Conservation (phyloP, 64 coral and sea anemone genomes). For the Actinia equina region DNA sequence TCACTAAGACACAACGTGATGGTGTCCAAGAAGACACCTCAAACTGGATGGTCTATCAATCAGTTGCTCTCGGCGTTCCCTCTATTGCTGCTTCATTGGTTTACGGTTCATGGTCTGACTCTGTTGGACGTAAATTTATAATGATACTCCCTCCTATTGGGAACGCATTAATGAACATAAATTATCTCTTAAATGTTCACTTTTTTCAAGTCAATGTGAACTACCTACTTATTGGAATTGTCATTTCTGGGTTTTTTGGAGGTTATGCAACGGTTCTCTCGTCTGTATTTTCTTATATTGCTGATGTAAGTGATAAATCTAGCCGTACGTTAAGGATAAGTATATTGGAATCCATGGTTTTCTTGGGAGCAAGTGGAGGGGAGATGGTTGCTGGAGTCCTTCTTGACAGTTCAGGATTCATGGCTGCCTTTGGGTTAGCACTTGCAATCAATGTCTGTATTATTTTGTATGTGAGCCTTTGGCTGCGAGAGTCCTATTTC, state of each 20-base stretch:
- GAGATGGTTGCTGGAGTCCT: conserved; percentile 73
- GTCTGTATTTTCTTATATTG: conserved; percentile 88
- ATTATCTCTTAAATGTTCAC: conserved; percentile 63
- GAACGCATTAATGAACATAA: conserved; percentile 42
- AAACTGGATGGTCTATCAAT: conserved; percentile 85
- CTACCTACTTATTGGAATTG: conserved; percentile 68
- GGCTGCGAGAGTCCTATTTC: conserved; percentile 81
- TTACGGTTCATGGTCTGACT: conserved; percentile 90
- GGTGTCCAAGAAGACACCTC: conserved; percentile 63
- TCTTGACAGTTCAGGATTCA: conserved; percentile 68
- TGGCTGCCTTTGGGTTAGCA: conserved; percentile 69
- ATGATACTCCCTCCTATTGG: conserved; percentile 74
- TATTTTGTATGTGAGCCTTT: conserved; percentile 53
- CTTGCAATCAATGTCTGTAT: conserved; percentile 38
- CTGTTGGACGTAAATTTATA: conserved; percentile 69
- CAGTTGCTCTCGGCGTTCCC: conserved; percentile 57
- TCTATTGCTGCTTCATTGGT: conserved; percentile 74
- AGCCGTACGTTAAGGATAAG: conserved; percentile 71
- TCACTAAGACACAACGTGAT: conserved; percentile 47
- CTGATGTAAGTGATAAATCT: conserved; percentile 76
- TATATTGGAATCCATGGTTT: conserved; percentile 87
- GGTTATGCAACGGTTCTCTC: conserved; percentile 77
- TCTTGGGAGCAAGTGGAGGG: conserved; percentile 75
- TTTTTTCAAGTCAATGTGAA: conserved; percentile 63
- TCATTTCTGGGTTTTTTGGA: conserved; percentile 82